Conservation (phyloP, 2,888 invertebrate genomes). For the Stenchaetothrips biformis region DNA sequence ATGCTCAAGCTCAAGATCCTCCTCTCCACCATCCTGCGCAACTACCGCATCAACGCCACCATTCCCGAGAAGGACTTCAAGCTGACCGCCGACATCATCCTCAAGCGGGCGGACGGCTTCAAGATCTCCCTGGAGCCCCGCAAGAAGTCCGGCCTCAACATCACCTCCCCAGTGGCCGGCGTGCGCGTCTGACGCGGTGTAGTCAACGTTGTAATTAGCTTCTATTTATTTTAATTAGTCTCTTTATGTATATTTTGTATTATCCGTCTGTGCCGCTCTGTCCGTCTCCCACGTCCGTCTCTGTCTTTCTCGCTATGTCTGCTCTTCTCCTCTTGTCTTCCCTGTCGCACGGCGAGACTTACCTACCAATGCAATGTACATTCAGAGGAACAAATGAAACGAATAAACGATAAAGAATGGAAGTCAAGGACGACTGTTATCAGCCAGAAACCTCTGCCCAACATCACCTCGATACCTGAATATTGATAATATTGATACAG, state of each 20-base stretch:
- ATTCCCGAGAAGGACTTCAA: constrained; percentile 63
- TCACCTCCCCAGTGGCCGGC: not conserved
- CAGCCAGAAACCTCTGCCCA: no score
- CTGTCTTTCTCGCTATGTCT: no score
- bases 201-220: constrained; percentile 5
- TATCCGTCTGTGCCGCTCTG: not conserved
- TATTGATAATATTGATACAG: no score
- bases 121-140: constrained; percentile 66
- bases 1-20: constrained; percentile 75
- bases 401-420: not conserved
- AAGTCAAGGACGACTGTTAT: not conserved
- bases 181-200: not conserved
- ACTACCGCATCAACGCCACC: constrained; percentile 65
- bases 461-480: no score
- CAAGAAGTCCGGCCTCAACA: constrained; percentile 42
- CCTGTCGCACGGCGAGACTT: not conserved
- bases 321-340: no score
- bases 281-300: not conserved
- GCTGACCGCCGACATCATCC: constrained; percentile 69
- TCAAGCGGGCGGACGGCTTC: constrained; percentile 73
- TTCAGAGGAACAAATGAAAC: not conserved
- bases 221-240: constrained; percentile 14
- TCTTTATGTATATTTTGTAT: not conserved
- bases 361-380: not conserved
- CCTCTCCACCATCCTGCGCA: constrained; percentile 67